Evolutionary conservation across 2,113 vertebrate species (phyloP).

Genomic region (Glaucidium brasilianum): DNA sequence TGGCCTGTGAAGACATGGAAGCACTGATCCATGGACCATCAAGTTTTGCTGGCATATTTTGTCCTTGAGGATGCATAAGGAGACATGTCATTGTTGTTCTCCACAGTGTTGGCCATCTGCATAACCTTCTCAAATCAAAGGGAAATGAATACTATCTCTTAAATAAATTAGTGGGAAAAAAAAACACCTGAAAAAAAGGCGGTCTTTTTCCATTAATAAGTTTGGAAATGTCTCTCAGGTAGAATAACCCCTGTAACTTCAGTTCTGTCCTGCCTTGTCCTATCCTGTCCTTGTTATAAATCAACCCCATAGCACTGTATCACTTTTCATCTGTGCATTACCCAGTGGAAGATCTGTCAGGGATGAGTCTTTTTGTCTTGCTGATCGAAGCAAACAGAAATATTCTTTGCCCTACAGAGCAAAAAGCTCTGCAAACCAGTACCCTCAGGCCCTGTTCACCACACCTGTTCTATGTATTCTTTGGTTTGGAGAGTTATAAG

Average conservation of each 20-base stretch:
- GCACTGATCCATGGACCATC: background rate
- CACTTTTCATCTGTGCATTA: background rate
- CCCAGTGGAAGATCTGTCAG: background rate
- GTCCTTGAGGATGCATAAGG: background rate
- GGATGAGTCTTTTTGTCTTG: background rate
- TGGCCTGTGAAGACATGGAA: background rate
- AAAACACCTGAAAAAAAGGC: background rate
- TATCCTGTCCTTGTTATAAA: background rate
- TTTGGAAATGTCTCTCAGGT: background rate
- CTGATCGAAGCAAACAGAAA: background rate
- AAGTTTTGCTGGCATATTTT: background rate
- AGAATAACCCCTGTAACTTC: background rate
- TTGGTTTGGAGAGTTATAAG: background rate
- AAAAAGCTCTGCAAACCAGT: background rate
- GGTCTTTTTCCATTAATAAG: accelerated
- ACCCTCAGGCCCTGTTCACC: background rate
- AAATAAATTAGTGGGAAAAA: background rate
- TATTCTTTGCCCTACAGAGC: background rate
- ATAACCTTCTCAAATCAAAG: slow-evolving; percentile 1
- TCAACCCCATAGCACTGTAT: background rate
- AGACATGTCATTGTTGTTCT: background rate
- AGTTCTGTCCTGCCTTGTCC: background rate
- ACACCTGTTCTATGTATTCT: background rate
- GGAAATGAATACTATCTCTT: background rate
- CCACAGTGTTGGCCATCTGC: background rate